A percentile compares a stretch with the other conserved stretches of the same genome.
Conservation (phyloP, 1,140 invertebrate genomes). For the Bradynema listronoti region DNA sequence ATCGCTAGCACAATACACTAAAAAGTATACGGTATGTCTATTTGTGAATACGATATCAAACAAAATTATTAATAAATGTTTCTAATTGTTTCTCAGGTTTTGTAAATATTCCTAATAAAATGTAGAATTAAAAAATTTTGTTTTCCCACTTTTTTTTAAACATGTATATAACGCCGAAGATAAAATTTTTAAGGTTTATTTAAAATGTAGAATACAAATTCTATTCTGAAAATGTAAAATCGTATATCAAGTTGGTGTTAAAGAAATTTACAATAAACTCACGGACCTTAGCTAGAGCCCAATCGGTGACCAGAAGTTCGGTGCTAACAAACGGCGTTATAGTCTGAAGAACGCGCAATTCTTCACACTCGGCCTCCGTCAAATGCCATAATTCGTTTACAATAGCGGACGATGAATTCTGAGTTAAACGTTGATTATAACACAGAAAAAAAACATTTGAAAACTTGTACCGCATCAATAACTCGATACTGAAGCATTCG, state of each 20-base stretch:
- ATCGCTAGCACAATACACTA: constrained; percentile 90
- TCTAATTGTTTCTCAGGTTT: no score
- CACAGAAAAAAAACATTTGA: constrained; percentile 8
- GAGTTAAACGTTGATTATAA: constrained; percentile 10
- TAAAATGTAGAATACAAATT: no score
- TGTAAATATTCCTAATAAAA: no score
- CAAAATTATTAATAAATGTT: no score
- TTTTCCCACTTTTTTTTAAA: no score
- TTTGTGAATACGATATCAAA: no score
- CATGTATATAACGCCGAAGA: no score
- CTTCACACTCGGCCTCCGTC: constrained; percentile 83
- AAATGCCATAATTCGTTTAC: constrained; percentile 84
- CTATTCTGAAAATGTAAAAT: no score
- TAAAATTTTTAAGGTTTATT: no score
- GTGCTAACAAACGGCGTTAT: constrained; percentile 86
- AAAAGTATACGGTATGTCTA: constrained; percentile 55
- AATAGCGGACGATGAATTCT: constrained; percentile 75
- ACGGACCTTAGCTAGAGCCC: constrained; percentile 76
- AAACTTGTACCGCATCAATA: constrained; percentile 60
- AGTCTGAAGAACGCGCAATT: constrained; percentile 91
- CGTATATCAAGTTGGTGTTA: no score
- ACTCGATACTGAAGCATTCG: constrained; percentile 63
- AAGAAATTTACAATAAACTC: constrained; percentile 48
- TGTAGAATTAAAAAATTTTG: no score
- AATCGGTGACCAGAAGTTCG: constrained; percentile 83